Evolutionary conservation across 2,797 vertebrate genomes (phyloP).

Genomic region (Morelia viridis): DNA sequence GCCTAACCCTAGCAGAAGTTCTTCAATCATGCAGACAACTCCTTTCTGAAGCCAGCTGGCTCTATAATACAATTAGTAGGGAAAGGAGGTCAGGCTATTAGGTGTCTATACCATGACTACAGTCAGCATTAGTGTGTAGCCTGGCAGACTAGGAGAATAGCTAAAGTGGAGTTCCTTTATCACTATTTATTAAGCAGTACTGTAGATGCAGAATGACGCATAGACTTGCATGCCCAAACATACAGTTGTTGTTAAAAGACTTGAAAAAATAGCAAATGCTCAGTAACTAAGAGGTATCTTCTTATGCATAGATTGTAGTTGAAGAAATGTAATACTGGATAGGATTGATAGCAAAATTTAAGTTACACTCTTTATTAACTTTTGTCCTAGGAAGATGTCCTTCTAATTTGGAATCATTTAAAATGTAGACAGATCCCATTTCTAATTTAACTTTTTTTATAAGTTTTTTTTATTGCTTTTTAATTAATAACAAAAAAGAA

Average conservation of each 20-base stretch:
- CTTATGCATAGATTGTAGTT: background rate
- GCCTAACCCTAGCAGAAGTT: conserved; percentile 86
- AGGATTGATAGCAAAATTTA: background rate
- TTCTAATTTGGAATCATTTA: background rate
- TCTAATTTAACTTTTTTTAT: accelerated
- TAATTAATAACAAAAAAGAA: too few relatives aligned
- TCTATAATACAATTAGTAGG: conserved; percentile 91
- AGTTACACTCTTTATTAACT: background rate
- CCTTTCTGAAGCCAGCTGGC: conserved; percentile 91
- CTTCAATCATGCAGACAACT: conserved; percentile 91
- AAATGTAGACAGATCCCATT: accelerated
- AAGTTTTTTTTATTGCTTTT: too few relatives aligned
- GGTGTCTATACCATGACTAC: conserved; percentile 77
- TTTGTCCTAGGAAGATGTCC: background rate
- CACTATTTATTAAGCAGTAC: conserved; percentile 49
- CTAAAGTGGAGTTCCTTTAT: conserved; percentile 55
- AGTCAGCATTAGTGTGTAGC: conserved; percentile 71
- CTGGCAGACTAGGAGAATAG: conserved; percentile 63
- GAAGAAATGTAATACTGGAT: background rate
- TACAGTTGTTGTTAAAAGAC: conserved; percentile 72
- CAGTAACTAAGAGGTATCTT: conserved; percentile 22
- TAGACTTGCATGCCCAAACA: conserved; percentile 27
- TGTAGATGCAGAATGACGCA: conserved; percentile 32
- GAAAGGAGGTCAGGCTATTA: conserved; percentile 87
- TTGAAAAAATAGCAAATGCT: conserved; percentile 52